phyloP scores from a whole-genome alignment of 2,888 invertebrate species.

The Brassicogethes aeneus region DNA sequence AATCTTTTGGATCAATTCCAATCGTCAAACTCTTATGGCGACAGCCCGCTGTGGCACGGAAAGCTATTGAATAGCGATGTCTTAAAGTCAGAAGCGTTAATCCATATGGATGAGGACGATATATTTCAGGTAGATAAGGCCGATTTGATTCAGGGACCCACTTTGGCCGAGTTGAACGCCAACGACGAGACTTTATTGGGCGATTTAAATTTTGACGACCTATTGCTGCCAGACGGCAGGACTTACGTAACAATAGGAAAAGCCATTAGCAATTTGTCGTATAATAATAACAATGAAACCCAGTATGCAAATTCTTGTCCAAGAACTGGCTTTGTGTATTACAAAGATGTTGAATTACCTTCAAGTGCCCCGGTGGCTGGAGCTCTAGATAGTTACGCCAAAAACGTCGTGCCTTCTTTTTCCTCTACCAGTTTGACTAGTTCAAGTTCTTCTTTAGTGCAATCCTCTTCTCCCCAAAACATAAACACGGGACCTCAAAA shows the following conservation, averaged over 20 bases:
- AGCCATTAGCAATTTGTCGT: constrained; percentile 23
- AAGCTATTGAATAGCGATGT: constrained; percentile 27
- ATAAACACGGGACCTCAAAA: constrained; percentile 30
- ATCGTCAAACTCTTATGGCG: constrained; percentile 39
- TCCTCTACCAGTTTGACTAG: constrained; percentile 62
- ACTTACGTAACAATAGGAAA: constrained; percentile 36
- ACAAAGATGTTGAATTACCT: constrained; percentile 31
- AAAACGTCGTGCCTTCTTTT: constrained; percentile 41
- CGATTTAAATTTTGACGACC: constrained; percentile 80
- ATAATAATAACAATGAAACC: constrained; percentile 27
- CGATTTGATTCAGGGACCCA: constrained; percentile 73
- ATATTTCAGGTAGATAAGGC: constrained; percentile 84
- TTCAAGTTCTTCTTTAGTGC: constrained; percentile 47
- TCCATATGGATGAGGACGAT: constrained; percentile 76
- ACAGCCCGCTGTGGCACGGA: constrained; percentile 42
- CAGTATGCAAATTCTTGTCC: constrained; percentile 29
- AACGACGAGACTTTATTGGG: constrained; percentile 76
- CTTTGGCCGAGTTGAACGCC: constrained; percentile 76
- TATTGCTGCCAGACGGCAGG: constrained; percentile 64
- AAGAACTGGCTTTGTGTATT: constrained; percentile 27
- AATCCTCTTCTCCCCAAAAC: constrained; percentile 43
- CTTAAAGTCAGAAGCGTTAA: constrained; percentile 53
- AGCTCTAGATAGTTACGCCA: neutral
- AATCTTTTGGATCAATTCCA: constrained; percentile 33
- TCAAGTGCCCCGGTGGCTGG: constrained; percentile 43